phyloP scores from a whole-genome alignment of 2,797 vertebrate genomes.

The Sciurus vulgaris region DNA sequence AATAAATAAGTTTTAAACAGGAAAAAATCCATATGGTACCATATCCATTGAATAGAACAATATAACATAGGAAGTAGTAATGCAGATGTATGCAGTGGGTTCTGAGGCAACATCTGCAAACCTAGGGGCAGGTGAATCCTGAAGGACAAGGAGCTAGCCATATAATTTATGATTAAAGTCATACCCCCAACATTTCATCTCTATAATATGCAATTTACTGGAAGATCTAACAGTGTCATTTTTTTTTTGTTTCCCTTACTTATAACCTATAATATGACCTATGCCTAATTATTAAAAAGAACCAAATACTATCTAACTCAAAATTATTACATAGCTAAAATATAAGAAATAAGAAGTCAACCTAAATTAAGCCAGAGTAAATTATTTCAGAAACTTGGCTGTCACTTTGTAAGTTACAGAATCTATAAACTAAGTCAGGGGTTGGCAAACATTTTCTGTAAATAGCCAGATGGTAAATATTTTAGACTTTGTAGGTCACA shows the following conservation, averaged over 20 bases:
- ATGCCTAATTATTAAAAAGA: neutral
- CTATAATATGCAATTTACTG: neutral
- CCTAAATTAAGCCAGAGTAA: neutral
- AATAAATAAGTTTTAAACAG: constrained; percentile 37
- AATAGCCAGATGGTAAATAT: neutral
- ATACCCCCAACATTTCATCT: neutral
- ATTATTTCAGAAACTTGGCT: constrained; percentile 43
- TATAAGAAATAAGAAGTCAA: neutral
- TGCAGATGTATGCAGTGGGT: neutral
- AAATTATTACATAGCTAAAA: constrained; percentile 43
- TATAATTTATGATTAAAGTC: neutral
- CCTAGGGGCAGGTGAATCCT: neutral
- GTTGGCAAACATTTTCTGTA: constrained; percentile 6
- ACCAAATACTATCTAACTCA: constrained; percentile 32
- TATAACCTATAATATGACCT: neutral
- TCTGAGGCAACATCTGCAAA: neutral
- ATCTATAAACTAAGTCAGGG: neutral
- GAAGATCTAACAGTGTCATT: neutral
- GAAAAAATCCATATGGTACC: constrained; percentile 23
- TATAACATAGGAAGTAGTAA: constrained; percentile 6
- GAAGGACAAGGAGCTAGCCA: neutral
- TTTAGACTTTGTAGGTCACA: neutral
- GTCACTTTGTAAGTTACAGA: constrained; percentile 16
- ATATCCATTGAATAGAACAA: neutral
- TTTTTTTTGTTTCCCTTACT: neutral